Conservation (phyloP, 2,113 vertebrate genomes). For the Amphilophus citrinellus region DNA sequence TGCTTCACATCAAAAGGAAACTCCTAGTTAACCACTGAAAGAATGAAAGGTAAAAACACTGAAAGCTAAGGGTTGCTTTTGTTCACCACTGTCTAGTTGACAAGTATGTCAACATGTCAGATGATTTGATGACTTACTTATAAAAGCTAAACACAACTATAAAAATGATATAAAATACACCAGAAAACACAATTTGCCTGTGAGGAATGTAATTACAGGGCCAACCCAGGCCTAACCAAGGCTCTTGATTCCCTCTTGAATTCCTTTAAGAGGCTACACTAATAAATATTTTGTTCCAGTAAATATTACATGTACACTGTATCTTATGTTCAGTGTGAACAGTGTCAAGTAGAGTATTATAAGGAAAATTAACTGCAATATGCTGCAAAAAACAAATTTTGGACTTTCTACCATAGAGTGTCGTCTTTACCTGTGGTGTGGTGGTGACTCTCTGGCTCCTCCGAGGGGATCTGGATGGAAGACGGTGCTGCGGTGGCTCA, state of each 20-base stretch:
- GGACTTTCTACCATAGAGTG: background rate
- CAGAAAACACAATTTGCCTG: background rate
- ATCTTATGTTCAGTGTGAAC: background rate
- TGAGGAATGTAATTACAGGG: background rate
- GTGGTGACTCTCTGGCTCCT: slow-evolving; percentile 93
- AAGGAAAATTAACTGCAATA: background rate
- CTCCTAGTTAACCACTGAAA: background rate
- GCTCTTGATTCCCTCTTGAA: background rate
- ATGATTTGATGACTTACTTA: background rate
- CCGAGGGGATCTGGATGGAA: slow-evolving; percentile 92
- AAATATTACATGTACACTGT: background rate
- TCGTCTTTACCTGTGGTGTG: slow-evolving; percentile 86
- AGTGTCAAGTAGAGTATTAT: background rate
- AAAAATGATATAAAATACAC: no score
- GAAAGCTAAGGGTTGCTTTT: no score
- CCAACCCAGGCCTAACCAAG: background rate
- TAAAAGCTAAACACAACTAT: no score
- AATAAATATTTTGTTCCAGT: background rate
- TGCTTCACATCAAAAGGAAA: background rate
- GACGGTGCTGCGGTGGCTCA: slow-evolving; percentile 80
- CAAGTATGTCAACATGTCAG: no score
- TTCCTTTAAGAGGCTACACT: background rate
- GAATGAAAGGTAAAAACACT: no score
- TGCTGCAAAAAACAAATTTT: background rate
- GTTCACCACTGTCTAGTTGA: no score